phyloP scores from a whole-genome alignment of 2,888 invertebrate species.

The Dilophus febrilis region DNA sequence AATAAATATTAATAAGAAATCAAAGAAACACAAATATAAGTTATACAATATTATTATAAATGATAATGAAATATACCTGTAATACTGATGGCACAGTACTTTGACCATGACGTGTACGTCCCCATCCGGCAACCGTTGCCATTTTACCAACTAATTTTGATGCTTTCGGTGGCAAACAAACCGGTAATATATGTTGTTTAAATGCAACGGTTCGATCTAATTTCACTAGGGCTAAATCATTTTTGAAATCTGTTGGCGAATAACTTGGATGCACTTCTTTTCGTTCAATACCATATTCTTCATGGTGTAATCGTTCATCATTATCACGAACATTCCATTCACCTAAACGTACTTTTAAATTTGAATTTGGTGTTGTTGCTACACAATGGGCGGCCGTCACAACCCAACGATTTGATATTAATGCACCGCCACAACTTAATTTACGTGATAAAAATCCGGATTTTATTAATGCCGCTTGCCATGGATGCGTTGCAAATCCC shows the following conservation, averaged over 20 bases:
- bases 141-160: constrained; percentile 69
- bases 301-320: constrained; percentile 66
- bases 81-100: constrained; percentile 74
- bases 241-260: constrained; percentile 79
- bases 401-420: constrained; percentile 80
- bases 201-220: constrained; percentile 66
- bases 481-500: constrained; percentile 81
- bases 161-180: constrained; percentile 66
- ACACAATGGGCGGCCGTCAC: constrained; percentile 66
- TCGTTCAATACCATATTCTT: constrained; percentile 73
- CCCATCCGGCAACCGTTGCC: constrained; percentile 89
- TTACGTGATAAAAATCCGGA: constrained; percentile 80
- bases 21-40: too few relatives aligned
- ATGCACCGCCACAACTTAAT: constrained; percentile 79
- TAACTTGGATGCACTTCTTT: constrained; percentile 86
- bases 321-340: constrained; percentile 85
- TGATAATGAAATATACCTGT: constrained; percentile 31
- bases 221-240: constrained; percentile 73
- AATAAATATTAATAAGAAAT: neutral
- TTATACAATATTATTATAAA: neutral
- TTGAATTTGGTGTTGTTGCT: constrained; percentile 66
- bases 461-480: constrained; percentile 87
- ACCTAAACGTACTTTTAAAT: constrained; percentile 73
- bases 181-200: constrained; percentile 84
- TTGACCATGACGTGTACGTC: constrained; percentile 74